Percentiles rank a stretch among this genome's conserved stretches.
phyloP scores from a whole-genome alignment of 2,888 invertebrate species.

The Agelastica alni region DNA sequence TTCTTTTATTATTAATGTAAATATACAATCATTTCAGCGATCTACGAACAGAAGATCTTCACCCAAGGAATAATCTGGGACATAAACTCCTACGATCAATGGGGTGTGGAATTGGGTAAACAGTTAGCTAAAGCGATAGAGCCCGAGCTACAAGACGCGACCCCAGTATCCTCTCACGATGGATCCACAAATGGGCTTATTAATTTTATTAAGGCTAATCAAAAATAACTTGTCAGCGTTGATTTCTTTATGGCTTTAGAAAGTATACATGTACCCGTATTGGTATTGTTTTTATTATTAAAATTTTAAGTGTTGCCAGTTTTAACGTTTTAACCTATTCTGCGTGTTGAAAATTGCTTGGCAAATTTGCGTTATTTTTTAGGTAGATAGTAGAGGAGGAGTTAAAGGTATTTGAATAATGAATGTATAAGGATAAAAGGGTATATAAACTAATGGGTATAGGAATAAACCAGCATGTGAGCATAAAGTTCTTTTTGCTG shows the following conservation, averaged over 20 bases:
- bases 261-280: slow-evolving; percentile 12
- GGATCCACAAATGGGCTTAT: slow-evolving; percentile 96
- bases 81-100: slow-evolving; percentile 99
- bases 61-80: slow-evolving; percentile 99
- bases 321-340: too few relatives aligned
- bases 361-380: background rate
- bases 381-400: too few relatives aligned
- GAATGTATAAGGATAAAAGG: too few relatives aligned
- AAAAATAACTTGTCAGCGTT: background rate
- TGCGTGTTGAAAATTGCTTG: too few relatives aligned
- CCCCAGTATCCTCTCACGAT: slow-evolving; percentile 80
- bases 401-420: too few relatives aligned
- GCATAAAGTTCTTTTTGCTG: too few relatives aligned
- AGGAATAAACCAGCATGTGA: too few relatives aligned
- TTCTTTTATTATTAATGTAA: too few relatives aligned
- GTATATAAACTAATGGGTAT: too few relatives aligned
- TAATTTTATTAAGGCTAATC: slow-evolving; percentile 79
- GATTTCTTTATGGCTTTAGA: slow-evolving; percentile 4
- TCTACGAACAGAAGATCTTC: slow-evolving; percentile 99
- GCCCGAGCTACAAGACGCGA: slow-evolving; percentile 78
- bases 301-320: slow-evolving; percentile 11
- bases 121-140: slow-evolving; percentile 98
- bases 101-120: slow-evolving; percentile 99
- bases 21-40: slow-evolving; percentile 73
- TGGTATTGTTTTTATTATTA: slow-evolving; percentile 11